phyloP scores from a whole-genome alignment of 1,140 invertebrate species.

The Bombus pascuorum region DNA sequence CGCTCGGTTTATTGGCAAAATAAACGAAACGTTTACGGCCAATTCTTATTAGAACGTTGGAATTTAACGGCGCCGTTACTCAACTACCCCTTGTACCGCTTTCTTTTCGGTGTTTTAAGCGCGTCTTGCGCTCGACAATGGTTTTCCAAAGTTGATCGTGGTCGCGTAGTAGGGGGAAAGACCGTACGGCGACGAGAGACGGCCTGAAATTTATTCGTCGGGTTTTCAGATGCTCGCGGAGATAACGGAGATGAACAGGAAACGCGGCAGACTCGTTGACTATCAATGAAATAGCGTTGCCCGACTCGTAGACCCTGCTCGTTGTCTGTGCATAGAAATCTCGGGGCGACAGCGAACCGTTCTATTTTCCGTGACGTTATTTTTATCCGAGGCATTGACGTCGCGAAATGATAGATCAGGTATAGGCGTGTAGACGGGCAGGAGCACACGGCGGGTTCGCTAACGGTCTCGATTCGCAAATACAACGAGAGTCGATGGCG shows the following conservation, averaged over 20 bases:
- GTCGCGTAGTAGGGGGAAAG: not conserved
- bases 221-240: constrained; percentile 75
- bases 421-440: not conserved
- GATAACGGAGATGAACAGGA: constrained; percentile 78
- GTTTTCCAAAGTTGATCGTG: constrained; percentile 2
- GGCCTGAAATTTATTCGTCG: constrained; percentile 78
- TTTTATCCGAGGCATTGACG: not conserved
- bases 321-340: not conserved
- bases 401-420: not conserved
- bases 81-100: not conserved
- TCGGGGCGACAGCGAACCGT: too few species aligned
- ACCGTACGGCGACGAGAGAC: constrained; percentile 3
- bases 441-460: not conserved
- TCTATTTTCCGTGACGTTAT: not conserved
- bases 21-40: constrained; percentile 25
- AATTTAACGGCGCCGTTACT: constrained; percentile 24
- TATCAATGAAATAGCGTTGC: constrained; percentile 75
- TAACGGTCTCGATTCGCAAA: not conserved
- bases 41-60: constrained; percentile 33
- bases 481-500: not conserved
- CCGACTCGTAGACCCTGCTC: not conserved
- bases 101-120: too few species aligned
- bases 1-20: constrained; percentile 22
- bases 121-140: too few species aligned
- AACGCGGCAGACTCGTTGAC: constrained; percentile 76